Evolutionary conservation across 2,797 vertebrate species (phyloP).

Genomic region (Betta splendens): DNA sequence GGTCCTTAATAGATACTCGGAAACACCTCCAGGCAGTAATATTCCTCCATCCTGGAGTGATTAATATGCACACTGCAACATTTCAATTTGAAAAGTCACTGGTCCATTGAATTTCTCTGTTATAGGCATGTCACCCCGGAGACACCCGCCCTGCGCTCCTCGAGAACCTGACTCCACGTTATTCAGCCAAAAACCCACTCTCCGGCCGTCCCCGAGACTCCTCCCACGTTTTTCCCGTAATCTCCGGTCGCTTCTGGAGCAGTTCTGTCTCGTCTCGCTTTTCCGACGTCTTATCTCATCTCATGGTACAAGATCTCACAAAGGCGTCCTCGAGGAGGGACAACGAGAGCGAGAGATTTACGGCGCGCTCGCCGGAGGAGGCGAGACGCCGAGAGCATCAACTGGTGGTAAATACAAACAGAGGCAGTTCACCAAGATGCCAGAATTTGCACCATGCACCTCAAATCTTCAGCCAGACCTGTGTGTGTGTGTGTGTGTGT

Average conservation of each 20-base stretch:
- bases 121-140: conserved; percentile 44
- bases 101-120: conserved; percentile 63
- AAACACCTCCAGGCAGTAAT: conserved; percentile 32
- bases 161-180: conserved; percentile 49
- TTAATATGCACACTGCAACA: conserved; percentile 51
- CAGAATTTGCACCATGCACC: conserved; percentile 2
- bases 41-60: conserved; percentile 43
- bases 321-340: conserved; percentile 53
- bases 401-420: conserved; percentile 14
- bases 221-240: conserved; percentile 25
- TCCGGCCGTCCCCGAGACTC: conserved; percentile 19
- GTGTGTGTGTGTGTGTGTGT: conserved; percentile 14
- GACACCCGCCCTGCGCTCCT: conserved; percentile 45
- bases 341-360: conserved; percentile 54
- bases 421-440: neutral
- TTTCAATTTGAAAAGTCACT: conserved; percentile 64
- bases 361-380: conserved; percentile 29
- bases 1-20: conserved; percentile 39
- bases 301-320: conserved; percentile 35
- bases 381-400: conserved; percentile 9
- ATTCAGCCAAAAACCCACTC: conserved; percentile 47
- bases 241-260: conserved; percentile 22
- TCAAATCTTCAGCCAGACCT: conserved; percentile 13
- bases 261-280: conserved; percentile 8
- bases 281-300: conserved; percentile 14